Percentiles rank a stretch among this genome's conserved stretches.
Conservation (phyloP, 2,888 invertebrate species). For the Drosophila siamana region DNA sequence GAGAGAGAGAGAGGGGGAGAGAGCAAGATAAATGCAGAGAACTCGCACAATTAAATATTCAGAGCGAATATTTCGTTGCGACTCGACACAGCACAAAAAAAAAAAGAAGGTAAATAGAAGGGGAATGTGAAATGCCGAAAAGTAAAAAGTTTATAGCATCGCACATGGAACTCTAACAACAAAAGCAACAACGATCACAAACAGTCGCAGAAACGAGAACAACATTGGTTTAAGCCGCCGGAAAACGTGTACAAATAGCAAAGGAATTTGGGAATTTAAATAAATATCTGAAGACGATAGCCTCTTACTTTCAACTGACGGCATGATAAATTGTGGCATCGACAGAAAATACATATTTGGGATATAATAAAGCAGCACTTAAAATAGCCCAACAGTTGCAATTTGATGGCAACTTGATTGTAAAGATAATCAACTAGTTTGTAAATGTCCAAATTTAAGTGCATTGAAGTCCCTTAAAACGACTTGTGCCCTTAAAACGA, state of each 20-base stretch:
- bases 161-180: slow-evolving; percentile 10
- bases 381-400: no score
- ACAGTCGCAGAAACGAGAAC: slow-evolving; percentile 4
- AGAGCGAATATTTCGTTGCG: slow-evolving; percentile 69
- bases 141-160: slow-evolving; percentile 24
- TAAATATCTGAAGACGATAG: neutral
- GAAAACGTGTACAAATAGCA: slow-evolving; percentile 1
- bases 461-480: no score
- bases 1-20: neutral
- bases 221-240: slow-evolving; percentile 12
- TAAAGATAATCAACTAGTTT: no score
- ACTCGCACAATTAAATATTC: slow-evolving; percentile 76
- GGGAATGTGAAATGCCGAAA: slow-evolving; percentile 38
- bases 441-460: no score
- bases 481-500: no score
- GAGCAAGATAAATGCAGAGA: slow-evolving; percentile 35
- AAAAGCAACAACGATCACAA: neutral
- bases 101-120: neutral
- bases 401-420: no score
- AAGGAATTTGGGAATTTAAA: neutral
- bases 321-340: neutral
- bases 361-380: neutral
- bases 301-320: neutral
- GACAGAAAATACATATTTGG: neutral
- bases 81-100: slow-evolving; percentile 11